phyloP scores from a whole-genome alignment of 2,113 vertebrate species.

The Aegotheles bennettii region DNA sequence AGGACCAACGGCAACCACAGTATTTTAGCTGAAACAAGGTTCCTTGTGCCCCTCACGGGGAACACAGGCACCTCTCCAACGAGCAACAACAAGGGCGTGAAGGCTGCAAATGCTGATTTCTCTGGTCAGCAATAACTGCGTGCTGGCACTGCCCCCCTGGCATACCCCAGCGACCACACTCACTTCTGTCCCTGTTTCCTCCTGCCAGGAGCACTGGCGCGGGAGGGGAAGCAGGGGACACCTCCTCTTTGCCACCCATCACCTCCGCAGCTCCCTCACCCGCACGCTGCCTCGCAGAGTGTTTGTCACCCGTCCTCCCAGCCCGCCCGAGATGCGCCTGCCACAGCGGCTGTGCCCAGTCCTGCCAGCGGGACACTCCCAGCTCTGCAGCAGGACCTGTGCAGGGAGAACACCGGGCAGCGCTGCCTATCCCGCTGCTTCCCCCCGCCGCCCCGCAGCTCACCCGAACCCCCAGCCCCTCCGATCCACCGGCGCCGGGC shows the following conservation, averaged over 20 bases:
- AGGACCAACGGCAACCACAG: neutral
- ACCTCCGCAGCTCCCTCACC: neutral
- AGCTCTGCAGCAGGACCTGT: neutral
- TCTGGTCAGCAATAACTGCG: neutral
- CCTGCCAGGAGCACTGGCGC: neutral
- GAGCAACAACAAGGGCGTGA: neutral
- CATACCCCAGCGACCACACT: neutral
- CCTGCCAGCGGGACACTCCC: neutral
- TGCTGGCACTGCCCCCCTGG: neutral
- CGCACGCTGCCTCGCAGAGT: rapidly evolving
- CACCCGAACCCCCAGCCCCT: neutral
- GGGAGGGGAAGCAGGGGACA: neutral
- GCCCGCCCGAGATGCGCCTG: neutral
- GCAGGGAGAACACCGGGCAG: neutral
- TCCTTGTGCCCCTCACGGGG: neutral
- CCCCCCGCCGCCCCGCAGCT: neutral
- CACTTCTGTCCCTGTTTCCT: neutral
- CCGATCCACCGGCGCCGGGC: neutral
- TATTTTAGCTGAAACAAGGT: neutral
- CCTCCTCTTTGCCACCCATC: neutral
- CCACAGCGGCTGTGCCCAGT: neutral
- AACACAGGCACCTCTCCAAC: neutral
- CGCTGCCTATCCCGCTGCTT: neutral
- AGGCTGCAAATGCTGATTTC: neutral
- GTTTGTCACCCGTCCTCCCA: neutral